phyloP scores from a whole-genome alignment of 2,113 vertebrate species.

The Lathamus discolor region DNA sequence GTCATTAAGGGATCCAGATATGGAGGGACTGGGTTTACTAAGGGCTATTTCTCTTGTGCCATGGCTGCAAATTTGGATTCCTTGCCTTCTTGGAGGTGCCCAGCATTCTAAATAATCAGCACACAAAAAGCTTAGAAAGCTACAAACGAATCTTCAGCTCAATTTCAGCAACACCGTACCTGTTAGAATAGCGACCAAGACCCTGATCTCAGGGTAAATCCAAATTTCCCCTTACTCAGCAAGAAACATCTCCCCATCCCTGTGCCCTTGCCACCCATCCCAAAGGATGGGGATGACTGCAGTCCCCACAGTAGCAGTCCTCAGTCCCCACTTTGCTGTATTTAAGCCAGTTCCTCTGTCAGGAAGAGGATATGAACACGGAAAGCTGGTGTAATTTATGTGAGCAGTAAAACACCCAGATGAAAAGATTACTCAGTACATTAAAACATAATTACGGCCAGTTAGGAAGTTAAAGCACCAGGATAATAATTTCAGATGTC shows the following conservation, averaged over 20 bases:
- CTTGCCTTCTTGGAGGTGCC: neutral
- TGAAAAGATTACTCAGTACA: slow-evolving; percentile 31
- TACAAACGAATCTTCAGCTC: neutral
- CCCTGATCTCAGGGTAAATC: neutral
- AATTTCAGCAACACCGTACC: neutral
- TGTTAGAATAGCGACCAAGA: neutral
- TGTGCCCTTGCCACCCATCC: neutral
- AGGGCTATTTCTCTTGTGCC: neutral
- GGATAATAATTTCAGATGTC: neutral
- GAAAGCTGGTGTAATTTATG: neutral
- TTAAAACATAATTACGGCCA: slow-evolving; percentile 19
- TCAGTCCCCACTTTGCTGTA: neutral
- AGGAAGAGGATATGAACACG: neutral
- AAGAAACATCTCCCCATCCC: neutral
- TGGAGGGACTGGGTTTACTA: neutral
- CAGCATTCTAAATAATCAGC: neutral
- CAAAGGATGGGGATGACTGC: neutral
- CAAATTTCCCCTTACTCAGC: neutral
- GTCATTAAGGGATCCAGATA: neutral
- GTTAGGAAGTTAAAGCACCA: slow-evolving; percentile 13
- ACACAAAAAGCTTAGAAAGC: neutral
- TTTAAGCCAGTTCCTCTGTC: neutral
- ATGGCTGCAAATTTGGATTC: neutral
- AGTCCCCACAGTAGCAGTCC: neutral
- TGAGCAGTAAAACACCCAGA: slow-evolving; percentile 7